Evolutionary conservation across 2,888 invertebrate genomes (phyloP).

Genomic region (Rhagophthalmus giganteus): DNA sequence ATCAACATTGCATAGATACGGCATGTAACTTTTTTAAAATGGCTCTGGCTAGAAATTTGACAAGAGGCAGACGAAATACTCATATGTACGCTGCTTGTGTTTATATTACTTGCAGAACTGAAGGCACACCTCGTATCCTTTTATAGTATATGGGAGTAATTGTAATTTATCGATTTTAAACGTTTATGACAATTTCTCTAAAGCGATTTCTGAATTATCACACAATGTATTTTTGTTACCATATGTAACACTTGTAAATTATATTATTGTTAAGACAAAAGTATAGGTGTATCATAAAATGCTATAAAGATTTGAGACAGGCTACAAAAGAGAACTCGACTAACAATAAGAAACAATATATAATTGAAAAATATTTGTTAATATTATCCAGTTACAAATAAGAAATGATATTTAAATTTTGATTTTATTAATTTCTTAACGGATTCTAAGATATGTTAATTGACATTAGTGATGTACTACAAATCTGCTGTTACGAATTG

Average conservation of each 20-base stretch:
- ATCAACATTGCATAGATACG: conserved; percentile 89
- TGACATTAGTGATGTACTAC: conserved; percentile 96
- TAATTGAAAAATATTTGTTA: no score
- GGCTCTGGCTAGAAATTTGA: conserved; percentile 80
- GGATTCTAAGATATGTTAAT: conserved; percentile 78
- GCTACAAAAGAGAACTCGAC: no score
- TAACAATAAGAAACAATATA: no score
- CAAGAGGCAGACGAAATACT: conserved; percentile 85
- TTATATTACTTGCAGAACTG: conserved; percentile 94
- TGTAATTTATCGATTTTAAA: neutral
- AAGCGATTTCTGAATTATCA: neutral
- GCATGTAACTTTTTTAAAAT: conserved; percentile 93
- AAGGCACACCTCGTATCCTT: conserved; percentile 84
- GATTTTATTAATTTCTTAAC: conserved; percentile 47
- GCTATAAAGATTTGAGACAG: no score
- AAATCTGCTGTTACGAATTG: conserved; percentile 94
- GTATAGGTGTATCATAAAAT: no score
- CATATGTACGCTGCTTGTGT: conserved; percentile 97
- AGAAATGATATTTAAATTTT: neutral
- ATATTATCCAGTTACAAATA: no score
- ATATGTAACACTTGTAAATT: no score
- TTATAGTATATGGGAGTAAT: conserved; percentile 38
- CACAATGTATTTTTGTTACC: neutral
- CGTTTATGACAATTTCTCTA: no score
- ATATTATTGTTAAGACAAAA: no score